phyloP scores from a whole-genome alignment of 2,888 invertebrate genomes.

The Amiota mariae region DNA sequence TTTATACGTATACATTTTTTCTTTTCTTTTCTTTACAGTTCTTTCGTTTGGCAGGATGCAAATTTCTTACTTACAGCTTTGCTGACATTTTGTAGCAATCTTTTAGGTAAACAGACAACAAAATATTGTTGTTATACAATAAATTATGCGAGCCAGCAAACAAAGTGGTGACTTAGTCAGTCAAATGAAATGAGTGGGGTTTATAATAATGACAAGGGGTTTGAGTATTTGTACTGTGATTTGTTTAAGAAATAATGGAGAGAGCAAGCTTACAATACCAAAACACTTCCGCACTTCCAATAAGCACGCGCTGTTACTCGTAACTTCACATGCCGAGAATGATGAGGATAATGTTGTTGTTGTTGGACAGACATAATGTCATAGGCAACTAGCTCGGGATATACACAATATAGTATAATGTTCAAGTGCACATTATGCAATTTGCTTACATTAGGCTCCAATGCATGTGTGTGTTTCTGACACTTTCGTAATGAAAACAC shows the following conservation, averaged over 20 bases:
- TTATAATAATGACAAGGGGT: neutral
- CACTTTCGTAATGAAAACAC: constrained; percentile 52
- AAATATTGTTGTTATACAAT: constrained; percentile 9
- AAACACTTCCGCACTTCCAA: neutral
- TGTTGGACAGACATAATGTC: too few species aligned
- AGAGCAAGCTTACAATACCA: neutral
- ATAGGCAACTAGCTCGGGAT: too few species aligned
- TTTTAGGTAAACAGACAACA: constrained; percentile 10
- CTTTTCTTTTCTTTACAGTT: constrained; percentile 27
- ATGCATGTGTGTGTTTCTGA: constrained; percentile 40
- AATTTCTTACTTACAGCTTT: neutral
- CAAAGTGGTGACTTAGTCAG: neutral
- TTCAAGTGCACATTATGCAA: constrained; percentile 20
- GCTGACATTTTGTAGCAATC: constrained; percentile 16
- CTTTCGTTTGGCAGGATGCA: neutral
- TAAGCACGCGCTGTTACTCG: neutral
- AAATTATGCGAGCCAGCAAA: neutral
- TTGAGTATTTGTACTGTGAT: too few species aligned
- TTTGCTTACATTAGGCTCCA: constrained; percentile 27
- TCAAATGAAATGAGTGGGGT: neutral
- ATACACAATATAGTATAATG: too few species aligned
- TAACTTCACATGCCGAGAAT: too few species aligned
- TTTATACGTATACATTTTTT: constrained; percentile 25
- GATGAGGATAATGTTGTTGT: too few species aligned
- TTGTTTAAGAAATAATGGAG: too few species aligned